These are phyloP conservation scores for Calephelis nemesis DNA, from an alignment of 1,140 invertebrate species.

Conservation along the genomic window DNA sequence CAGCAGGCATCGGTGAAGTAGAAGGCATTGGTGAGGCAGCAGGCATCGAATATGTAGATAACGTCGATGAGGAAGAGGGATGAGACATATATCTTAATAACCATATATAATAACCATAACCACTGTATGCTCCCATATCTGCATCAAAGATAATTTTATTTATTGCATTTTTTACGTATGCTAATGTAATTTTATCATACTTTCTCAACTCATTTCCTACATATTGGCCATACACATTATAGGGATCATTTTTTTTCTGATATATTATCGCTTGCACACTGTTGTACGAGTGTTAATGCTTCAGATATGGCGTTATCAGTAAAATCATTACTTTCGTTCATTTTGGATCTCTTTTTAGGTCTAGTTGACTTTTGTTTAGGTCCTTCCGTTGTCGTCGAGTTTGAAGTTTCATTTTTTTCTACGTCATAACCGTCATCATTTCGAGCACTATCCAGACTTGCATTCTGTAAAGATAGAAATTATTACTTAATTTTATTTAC, in stretches of 20 bases:
- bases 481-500: conserved; percentile 25
- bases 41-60: conserved; percentile 6
- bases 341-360: conserved; percentile 26
- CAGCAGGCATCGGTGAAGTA: too few relatives aligned
- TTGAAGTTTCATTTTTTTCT: conserved; percentile 21
- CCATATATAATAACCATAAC: conserved; percentile 25
- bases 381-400: conserved; percentile 20
- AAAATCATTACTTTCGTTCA: conserved; percentile 21
- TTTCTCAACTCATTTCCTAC: conserved; percentile 28
- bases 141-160: conserved; percentile 34
- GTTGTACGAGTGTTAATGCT: conserved; percentile 28
- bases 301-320: conserved; percentile 28
- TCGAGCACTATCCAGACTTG: neutral
- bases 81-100: conserved; percentile 16
- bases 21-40: conserved; percentile 10
- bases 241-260: conserved; percentile 26
- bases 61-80: conserved; percentile 19
- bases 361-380: conserved; percentile 11
- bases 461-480: conserved; percentile 27
- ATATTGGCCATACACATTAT: conserved; percentile 25
- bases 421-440: conserved; percentile 12
- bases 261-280: conserved; percentile 25
- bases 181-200: conserved; percentile 32
- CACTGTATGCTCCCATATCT: conserved; percentile 31
- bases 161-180: conserved; percentile 31